Percentiles rank a stretch among this genome's conserved stretches.
These are phyloP conservation scores for Elysia crispata DNA, from an alignment of 2,888 invertebrate genomes.

Conservation along the genomic window DNA sequence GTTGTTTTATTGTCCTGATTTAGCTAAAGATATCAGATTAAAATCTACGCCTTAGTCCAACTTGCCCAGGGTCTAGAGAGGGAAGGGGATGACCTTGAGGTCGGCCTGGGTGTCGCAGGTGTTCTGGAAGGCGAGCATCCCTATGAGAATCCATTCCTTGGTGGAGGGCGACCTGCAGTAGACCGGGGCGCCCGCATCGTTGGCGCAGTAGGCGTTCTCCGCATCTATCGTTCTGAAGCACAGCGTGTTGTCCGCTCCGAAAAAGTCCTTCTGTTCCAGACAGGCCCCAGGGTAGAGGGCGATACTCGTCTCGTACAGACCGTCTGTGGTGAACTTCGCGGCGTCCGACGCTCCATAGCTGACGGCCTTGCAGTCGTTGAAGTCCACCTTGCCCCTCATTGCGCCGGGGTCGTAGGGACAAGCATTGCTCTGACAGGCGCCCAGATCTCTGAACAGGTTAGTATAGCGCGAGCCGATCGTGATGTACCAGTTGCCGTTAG, in stretches of 20 bases:
- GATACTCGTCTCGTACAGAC: neutral
- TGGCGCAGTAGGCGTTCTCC: neutral
- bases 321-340: neutral
- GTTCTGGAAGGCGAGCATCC: neutral
- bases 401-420: conserved; percentile 32
- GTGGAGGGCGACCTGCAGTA: conserved; percentile 27
- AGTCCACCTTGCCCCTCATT: conserved; percentile 29
- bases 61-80: conserved; percentile 6
- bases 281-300: neutral
- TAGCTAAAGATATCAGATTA: too few species aligned
- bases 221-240: conserved; percentile 13
- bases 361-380: conserved; percentile 34
- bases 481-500: conserved; percentile 31
- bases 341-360: conserved; percentile 10
- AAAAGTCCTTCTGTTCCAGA: neutral
- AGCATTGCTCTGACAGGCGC: conserved; percentile 19
- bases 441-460: conserved; percentile 20
- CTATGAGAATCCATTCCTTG: conserved; percentile 12
- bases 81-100: conserved; percentile 9
- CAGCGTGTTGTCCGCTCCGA: conserved; percentile 11
- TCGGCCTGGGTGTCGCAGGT: conserved; percentile 3
- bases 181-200: conserved; percentile 9
- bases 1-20: too few species aligned
- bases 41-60: too few species aligned
- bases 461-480: neutral